Evolutionary conservation across 2,888 invertebrate species (phyloP), one percentile per base, ranked within the genome.

Genomic region (Eilema depressum): DNA sequence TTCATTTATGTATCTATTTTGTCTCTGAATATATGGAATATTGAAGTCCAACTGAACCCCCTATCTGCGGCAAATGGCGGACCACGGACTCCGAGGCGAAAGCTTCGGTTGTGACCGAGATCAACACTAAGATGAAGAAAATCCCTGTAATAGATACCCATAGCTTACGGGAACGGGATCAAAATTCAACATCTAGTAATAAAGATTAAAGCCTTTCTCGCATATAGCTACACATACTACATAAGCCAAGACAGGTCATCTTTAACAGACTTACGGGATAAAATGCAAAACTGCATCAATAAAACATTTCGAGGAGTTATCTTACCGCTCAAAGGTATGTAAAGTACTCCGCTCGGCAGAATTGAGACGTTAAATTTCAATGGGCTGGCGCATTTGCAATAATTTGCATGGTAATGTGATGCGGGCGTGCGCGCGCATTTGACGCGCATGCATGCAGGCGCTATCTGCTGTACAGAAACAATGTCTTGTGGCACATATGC

Each of bases 331-430:
- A 84, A 85, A 84, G 79, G 80, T 77, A 84, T 83, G 83, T 79
- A 84, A 85, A 86, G 77, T 77, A 75, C 57, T 70, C 71, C 73
- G 72, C 72, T 75, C 79, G 74, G 75, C 80, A 79, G 78, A 82
- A 90, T 90, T 89, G 87, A 90, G 88, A 88, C 86, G 83, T 89
- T 83, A 89, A 88, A 85, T 86, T 86, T 85, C 85, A 86, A 83
- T 84, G 85, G 79, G 78, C 82, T 67, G 63, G 72, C 69, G 75
- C 86, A 84, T 87, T 87, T 84, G 68, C 68, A 71, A 65, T 68
- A 64, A 71, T 71, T 71, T 71, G 79, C 84, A 90, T 89, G 86
- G 76, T 86, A 88, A 91, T 88, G 77, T 69, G 80, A 75, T 75
- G 78, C 74, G 81, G 79, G 82, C 86, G 86, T 85, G 86, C 80